These are phyloP conservation scores for Dromaius novaehollandiae DNA, from an alignment of 2,113 vertebrate genomes.

Conservation along the genomic window DNA sequence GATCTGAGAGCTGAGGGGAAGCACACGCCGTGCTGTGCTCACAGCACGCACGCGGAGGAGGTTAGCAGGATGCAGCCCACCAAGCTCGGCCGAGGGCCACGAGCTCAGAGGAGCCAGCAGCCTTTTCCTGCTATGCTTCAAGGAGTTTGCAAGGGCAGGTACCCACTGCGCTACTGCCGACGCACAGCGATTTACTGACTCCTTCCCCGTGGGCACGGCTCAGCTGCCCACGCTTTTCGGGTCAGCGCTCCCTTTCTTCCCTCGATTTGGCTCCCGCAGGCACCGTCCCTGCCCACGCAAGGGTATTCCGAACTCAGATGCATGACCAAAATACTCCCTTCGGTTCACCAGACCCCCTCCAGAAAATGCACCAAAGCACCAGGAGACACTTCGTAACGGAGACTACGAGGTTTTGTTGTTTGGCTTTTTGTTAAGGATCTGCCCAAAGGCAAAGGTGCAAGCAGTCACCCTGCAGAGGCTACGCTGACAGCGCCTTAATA, in stretches of 20 bases:
- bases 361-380: neutral
- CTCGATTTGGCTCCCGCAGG: neutral
- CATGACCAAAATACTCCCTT: neutral
- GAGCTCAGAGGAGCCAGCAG: neutral
- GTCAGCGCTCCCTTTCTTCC: neutral
- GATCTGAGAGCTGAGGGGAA: neutral
- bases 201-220: neutral
- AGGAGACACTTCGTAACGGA: neutral
- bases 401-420: neutral
- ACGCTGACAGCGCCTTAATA: neutral
- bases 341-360: neutral
- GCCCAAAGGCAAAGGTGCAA: neutral
- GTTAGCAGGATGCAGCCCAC: neutral
- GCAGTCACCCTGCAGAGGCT: neutral
- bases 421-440: neutral
- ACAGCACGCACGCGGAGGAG: neutral
- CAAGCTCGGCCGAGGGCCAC: neutral
- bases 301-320: neutral
- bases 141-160: neutral
- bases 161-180: too few relatives aligned
- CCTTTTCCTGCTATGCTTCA: neutral
- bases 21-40: too few relatives aligned
- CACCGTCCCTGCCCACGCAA: rapidly evolving
- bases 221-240: too few relatives aligned
- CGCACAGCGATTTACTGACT: neutral